phyloP scores from a whole-genome alignment of 2,113 vertebrate species.

The Oenanthe melanoleuca region DNA sequence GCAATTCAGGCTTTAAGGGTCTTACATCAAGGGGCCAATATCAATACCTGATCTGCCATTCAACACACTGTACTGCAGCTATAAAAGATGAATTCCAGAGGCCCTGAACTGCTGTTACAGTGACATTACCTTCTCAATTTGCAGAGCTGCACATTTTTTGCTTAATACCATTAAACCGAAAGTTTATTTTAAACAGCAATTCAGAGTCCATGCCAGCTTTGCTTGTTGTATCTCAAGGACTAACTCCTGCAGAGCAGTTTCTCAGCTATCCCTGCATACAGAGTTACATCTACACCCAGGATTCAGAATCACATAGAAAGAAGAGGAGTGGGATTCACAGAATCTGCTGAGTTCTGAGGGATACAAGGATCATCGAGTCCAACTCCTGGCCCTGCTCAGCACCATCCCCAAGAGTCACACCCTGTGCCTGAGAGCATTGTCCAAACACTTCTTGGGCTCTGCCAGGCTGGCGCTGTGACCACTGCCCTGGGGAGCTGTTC shows the following conservation, averaged over 20 bases:
- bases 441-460: not conserved
- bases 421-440: accelerated
- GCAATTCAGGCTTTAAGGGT: not conserved
- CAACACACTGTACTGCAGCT: not conserved
- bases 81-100: constrained; percentile 6
- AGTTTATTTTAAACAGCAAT: constrained; percentile 2
- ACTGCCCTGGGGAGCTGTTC: not conserved
- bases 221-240: not conserved
- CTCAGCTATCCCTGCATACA: not conserved
- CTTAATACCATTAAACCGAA: not conserved
- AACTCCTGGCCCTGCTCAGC: not conserved
- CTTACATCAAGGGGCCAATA: not conserved
- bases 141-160: constrained; percentile 3
- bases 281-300: not conserved
- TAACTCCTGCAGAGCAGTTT: not conserved
- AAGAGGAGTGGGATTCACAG: not conserved
- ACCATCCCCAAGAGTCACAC: not conserved
- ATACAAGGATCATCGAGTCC: not conserved
- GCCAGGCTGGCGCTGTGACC: not conserved
- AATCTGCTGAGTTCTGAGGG: not conserved
- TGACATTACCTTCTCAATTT: not conserved
- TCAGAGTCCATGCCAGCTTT: not conserved
- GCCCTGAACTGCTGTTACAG: not conserved
- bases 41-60: constrained; percentile 29
- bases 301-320: not conserved